Conservation (phyloP, 2,888 invertebrate genomes). For the Achlya flavicornis region DNA sequence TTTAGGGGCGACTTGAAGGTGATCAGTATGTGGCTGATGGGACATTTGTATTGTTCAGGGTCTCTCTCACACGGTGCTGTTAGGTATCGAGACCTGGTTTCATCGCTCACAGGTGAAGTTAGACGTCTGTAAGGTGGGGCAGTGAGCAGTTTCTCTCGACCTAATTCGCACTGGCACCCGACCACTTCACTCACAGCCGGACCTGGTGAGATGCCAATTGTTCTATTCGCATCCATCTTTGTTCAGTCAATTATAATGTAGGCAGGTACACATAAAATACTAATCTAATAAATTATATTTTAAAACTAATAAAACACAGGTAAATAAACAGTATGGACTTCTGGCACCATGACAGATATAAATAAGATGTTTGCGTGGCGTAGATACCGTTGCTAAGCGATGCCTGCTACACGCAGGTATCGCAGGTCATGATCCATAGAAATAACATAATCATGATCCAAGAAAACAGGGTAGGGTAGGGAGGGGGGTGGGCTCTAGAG, state of each 20-base stretch:
- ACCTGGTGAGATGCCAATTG: constrained; percentile 57
- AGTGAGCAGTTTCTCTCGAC: constrained; percentile 73
- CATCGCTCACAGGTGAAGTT: constrained; percentile 47
- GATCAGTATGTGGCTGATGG: constrained; percentile 69
- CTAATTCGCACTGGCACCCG: constrained; percentile 74
- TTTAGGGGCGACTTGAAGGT: constrained; percentile 72
- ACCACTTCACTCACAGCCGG: constrained; percentile 53
- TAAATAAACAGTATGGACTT: constrained; percentile 13
- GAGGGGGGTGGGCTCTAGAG: too few relatives aligned
- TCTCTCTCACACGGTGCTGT: constrained; percentile 71
- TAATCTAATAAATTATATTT: constrained; percentile 23
- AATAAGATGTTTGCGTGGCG: constrained; percentile 18
- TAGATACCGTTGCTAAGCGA: constrained; percentile 10
- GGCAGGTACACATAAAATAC: constrained; percentile 17
- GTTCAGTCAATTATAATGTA: too few relatives aligned
- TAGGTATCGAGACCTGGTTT: constrained; percentile 53
- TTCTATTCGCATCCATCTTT: constrained; percentile 45
- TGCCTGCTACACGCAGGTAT: background rate
- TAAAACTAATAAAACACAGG: constrained; percentile 18
- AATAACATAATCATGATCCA: too few relatives aligned
- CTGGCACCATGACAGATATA: constrained; percentile 17
- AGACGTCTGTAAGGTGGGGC: constrained; percentile 68
- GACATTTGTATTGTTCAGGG: constrained; percentile 65
- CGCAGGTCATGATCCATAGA: too few relatives aligned
- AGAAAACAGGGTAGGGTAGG: too few relatives aligned